Evolutionary conservation across 2,113 vertebrate species (phyloP), one percentile per base, ranked within the genome.

Genomic region (Gadus macrocephalus): DNA sequence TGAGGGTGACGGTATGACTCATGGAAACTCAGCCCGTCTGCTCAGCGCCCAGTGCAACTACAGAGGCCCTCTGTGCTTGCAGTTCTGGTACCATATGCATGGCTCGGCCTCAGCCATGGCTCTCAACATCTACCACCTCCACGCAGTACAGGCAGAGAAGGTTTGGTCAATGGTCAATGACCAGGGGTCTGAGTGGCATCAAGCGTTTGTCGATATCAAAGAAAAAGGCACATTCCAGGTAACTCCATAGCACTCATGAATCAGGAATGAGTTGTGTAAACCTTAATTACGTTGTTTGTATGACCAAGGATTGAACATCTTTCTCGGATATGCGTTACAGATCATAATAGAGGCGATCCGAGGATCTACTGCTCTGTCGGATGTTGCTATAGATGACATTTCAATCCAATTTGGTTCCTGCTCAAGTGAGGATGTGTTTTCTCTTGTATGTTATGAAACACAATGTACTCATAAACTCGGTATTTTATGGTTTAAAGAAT

Each of bases 11-110:
- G 16, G 74, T 9, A 68, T 73, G 19, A 15, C 66, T 1, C 15
- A 68, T 0, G 92, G 93, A 63, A 90, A 88, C 81, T 75, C 81
- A 1, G 91, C 92, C 31, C 85, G 85, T 0, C 73, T 95, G 68
- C 15, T 89, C 73, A 93, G 92, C 49, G 85, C 90, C 0, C 53
- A 3, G 14, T 93, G 93, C 78, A 61, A 73, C 20, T 77, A 73
- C 3, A 55, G 71, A 14, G 91, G 91, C 68, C 67, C 81, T 0
- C 76, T 92, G 68, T 95, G 94, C 81, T 81, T 95, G 71, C 69
- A 78, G 16, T 94, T 95, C 83, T 94, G 93, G 93, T 94, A 94
- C 79, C 90, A 94, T 80, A 93, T 94, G 91, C 90, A 92, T 2
- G 93, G 94, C 31, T 70, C 25, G 12, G 86, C 89, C 22, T 0